These are phyloP conservation scores for Cydia amplana DNA, from an alignment of 1,140 invertebrate genomes.

Conservation along the genomic window DNA sequence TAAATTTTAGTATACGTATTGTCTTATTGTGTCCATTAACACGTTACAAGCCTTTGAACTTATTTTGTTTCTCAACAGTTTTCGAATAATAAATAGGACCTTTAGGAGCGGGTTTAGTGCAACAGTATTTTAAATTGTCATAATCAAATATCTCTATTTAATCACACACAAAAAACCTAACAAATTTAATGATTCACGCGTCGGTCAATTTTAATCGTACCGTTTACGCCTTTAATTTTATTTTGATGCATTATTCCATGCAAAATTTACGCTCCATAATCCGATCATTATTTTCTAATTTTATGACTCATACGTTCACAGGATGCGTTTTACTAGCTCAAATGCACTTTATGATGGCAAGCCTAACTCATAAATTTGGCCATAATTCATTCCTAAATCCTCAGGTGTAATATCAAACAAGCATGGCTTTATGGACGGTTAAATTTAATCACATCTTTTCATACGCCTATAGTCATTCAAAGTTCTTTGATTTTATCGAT, in stretches of 20 bases:
- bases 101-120: too few species aligned
- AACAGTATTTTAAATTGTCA: too few species aligned
- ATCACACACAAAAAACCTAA: too few species aligned
- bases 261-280: conserved; percentile 1
- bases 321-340: background rate
- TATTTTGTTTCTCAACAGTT: too few species aligned
- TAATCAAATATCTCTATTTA: too few species aligned
- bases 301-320: background rate
- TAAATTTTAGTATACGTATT: too few species aligned
- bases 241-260: background rate
- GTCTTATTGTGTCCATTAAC: too few species aligned
- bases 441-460: conserved; percentile 52
- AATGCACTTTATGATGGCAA: conserved; percentile 8
- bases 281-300: conserved; percentile 9
- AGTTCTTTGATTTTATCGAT: conserved; percentile 49
- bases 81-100: too few species aligned
- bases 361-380: background rate
- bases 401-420: conserved; percentile 36
- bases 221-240: too few species aligned
- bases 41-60: too few species aligned
- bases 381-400: conserved; percentile 18
- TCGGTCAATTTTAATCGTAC: too few species aligned
- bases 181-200: too few species aligned
- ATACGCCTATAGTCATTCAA: conserved; percentile 32
- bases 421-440: conserved; percentile 48